Evolutionary conservation across 1,140 invertebrate species (phyloP), one percentile per base, ranked within the genome.

Genomic region (Drosophila pandora): DNA sequence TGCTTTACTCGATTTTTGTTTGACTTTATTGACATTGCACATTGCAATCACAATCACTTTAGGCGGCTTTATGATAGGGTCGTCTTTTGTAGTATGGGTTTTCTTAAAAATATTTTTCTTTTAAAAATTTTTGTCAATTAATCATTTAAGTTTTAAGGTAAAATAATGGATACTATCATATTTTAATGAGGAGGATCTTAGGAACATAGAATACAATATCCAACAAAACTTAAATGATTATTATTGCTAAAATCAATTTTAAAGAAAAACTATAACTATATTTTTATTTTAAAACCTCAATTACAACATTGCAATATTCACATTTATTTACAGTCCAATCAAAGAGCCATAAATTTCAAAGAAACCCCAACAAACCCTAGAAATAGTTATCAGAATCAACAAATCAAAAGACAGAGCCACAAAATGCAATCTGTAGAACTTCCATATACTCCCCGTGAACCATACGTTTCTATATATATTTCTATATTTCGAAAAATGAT

Each of bases 11-110:
- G 49, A 49, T 53, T 59, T 69, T 57, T 52, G 64, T 59, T 71
- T 59, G 65, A 13, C 25, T 47, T 52, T 85, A 71, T 77, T 87
- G 82, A 77, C 78, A 59, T 47, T 65, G 75, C 76, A 59, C 80
- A 77, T 76, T 70, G 63, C 77, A 80, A 80, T 80, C 79, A 83
- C 76, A 85, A 80, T 87, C 81, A 84, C 80, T 84, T 84, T 84
- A 69, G 73, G 45, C 62, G 68, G 57, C 72, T 43, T 59, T 55
- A 43, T 48, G 32, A n/a, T n/a, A n/a, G n/a, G n/a, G n/a, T n/a
- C n/a, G n/a, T n/a, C n/a, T 28, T 49, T n/a, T 61, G 3, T 8
- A 2, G 25, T 28, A 7, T 3, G 41, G 45, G 17, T 34, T 57
- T 13, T 8, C 17, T 17, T 28, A 30, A 28, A 23, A 55, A 1